Evolutionary conservation across 2,797 vertebrate genomes (phyloP).

Genomic region (Pygocentrus nattereri): DNA sequence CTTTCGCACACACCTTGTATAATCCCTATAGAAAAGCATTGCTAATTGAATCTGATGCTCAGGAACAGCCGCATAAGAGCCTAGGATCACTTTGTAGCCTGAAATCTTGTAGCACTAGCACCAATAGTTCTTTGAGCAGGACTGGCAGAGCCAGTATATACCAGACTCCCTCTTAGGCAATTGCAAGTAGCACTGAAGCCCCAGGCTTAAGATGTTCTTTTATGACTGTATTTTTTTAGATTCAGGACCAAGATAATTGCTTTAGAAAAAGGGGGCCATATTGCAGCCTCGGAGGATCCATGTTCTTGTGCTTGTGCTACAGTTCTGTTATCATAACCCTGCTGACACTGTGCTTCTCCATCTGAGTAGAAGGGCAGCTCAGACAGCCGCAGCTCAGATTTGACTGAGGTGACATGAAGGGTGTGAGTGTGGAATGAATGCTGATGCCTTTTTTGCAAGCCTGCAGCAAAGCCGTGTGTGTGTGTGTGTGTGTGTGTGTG

Average conservation of each 20-base stretch:
- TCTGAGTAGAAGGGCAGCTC: conserved; percentile 27
- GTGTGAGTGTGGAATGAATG: conserved; percentile 3
- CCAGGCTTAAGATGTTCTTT: background rate
- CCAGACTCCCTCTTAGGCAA: background rate
- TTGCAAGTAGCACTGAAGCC: background rate
- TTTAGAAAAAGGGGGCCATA: background rate
- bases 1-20: background rate
- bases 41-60: background rate
- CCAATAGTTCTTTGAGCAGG: background rate
- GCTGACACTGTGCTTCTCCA: background rate
- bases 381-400: conserved; percentile 21
- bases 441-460: conserved; percentile 11
- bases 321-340: background rate
- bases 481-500: too few relatives aligned
- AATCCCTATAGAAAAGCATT: background rate
- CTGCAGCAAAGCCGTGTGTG: background rate
- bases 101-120: background rate
- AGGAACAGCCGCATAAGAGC: background rate
- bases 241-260: background rate
- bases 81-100: background rate
- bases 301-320: background rate
- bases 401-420: conserved; percentile 18
- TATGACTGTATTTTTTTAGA: background rate
- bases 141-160: background rate
- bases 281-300: background rate